phyloP scores from a whole-genome alignment of 2,888 invertebrate species.

The Aphrophora alni region DNA sequence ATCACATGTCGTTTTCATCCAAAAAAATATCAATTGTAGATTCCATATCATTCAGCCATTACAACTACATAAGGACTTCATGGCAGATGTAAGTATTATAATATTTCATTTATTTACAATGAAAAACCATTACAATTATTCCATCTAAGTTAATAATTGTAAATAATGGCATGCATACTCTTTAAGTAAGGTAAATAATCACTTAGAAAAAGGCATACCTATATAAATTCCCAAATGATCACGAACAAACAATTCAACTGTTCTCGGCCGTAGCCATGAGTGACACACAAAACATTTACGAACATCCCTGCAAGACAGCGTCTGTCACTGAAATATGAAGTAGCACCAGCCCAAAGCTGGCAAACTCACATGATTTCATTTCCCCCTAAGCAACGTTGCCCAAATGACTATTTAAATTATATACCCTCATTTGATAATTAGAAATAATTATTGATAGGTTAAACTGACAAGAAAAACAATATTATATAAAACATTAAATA shows the following conservation, averaged over 20 bases:
- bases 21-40: background rate
- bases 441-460: background rate
- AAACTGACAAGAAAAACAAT: background rate
- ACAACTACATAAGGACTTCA: slow-evolving; percentile 21
- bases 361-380: slow-evolving; percentile 35
- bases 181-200: background rate
- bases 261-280: slow-evolving; percentile 40
- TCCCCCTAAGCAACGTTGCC: slow-evolving; percentile 36
- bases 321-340: slow-evolving; percentile 43
- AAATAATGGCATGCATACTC: background rate
- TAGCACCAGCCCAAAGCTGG: slow-evolving; percentile 35
- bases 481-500: background rate
- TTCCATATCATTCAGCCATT: slow-evolving; percentile 28
- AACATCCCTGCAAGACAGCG: slow-evolving; percentile 39
- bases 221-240: background rate
- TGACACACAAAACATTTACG: slow-evolving; percentile 40
- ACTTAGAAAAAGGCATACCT: background rate
- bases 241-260: slow-evolving; percentile 18
- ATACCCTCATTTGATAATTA: background rate
- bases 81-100: background rate
- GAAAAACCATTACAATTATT: too few species aligned
- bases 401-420: background rate
- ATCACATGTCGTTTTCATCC: background rate
- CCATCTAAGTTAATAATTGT: background rate
- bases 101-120: background rate